Conservation (phyloP, 2,888 invertebrate species). For the Panzeria rudis region DNA sequence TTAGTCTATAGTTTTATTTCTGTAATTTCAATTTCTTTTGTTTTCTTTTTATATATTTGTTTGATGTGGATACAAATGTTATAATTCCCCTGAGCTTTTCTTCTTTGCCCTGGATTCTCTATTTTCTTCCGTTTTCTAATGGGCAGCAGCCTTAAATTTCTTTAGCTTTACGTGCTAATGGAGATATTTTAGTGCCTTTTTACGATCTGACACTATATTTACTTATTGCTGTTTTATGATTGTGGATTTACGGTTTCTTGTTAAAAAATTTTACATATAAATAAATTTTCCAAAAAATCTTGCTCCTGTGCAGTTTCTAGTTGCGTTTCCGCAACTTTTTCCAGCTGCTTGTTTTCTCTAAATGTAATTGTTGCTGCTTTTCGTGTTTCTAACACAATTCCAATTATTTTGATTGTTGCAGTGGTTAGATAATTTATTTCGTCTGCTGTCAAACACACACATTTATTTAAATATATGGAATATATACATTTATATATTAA, state of each 20-base stretch:
- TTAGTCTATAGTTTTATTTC: constrained; percentile 59
- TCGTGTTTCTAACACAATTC: constrained; percentile 29
- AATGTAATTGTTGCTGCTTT: constrained; percentile 26
- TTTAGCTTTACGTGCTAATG: constrained; percentile 49
- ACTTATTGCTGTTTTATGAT: constrained; percentile 56
- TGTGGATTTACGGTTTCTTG: constrained; percentile 42
- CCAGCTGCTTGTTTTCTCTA: constrained; percentile 11
- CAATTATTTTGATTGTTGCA: constrained; percentile 19
- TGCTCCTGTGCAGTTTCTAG: constrained; percentile 27
- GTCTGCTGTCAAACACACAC: constrained; percentile 61
- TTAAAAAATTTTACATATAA: constrained; percentile 33
- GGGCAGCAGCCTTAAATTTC: constrained; percentile 66
- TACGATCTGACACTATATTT: constrained; percentile 8
- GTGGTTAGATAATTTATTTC: constrained; percentile 21
- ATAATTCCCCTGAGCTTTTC: constrained; percentile 70
- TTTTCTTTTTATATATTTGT: constrained; percentile 35
- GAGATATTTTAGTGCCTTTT: constrained; percentile 27
- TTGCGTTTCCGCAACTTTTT: constrained; percentile 20
- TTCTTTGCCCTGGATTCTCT: constrained; percentile 52
- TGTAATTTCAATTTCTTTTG: constrained; percentile 26
- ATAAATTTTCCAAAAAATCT: constrained; percentile 15
- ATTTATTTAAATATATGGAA: constrained; percentile 62
- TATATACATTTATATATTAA: constrained; percentile 66
- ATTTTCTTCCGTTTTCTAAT: constrained; percentile 35
- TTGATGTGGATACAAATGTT: constrained; percentile 62